phyloP scores from a whole-genome alignment of 2,113 vertebrate genomes.

The Corythaeola cristata region DNA sequence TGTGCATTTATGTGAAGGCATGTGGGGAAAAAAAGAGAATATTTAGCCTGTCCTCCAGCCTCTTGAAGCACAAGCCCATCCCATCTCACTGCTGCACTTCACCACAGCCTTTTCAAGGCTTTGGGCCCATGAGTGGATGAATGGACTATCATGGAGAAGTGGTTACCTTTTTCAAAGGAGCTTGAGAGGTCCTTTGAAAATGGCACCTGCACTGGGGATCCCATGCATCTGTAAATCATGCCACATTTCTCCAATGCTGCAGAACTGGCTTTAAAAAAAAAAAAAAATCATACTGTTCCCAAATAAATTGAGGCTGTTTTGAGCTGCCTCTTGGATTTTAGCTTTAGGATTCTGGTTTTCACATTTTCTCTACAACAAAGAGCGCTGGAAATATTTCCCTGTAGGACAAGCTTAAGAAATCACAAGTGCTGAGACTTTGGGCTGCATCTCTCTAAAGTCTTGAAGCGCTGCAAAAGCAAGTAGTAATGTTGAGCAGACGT shows the following conservation, averaged over 20 bases:
- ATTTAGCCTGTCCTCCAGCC: background rate
- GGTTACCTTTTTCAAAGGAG: background rate
- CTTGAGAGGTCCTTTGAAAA: background rate
- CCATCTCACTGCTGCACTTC: background rate
- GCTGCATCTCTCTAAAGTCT: background rate
- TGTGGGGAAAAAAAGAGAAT: background rate
- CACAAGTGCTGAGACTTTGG: background rate
- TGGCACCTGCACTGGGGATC: background rate
- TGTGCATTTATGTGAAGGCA: background rate
- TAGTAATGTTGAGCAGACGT: background rate
- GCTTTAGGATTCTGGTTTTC: background rate
- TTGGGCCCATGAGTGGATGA: background rate
- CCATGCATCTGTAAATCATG: accelerated
- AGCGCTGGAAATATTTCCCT: background rate
- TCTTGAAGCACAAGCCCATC: background rate
- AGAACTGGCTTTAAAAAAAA: background rate
- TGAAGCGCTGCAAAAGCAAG: background rate
- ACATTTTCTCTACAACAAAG: background rate
- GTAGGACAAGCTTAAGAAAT: background rate
- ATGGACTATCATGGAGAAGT: background rate
- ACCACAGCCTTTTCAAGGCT: background rate
- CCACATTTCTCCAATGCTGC: background rate
- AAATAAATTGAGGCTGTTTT: background rate
- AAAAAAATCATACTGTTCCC: background rate
- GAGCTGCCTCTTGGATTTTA: background rate